Conservation (phyloP, 1,140 invertebrate genomes). For the Brachionus plicatilis region DNA sequence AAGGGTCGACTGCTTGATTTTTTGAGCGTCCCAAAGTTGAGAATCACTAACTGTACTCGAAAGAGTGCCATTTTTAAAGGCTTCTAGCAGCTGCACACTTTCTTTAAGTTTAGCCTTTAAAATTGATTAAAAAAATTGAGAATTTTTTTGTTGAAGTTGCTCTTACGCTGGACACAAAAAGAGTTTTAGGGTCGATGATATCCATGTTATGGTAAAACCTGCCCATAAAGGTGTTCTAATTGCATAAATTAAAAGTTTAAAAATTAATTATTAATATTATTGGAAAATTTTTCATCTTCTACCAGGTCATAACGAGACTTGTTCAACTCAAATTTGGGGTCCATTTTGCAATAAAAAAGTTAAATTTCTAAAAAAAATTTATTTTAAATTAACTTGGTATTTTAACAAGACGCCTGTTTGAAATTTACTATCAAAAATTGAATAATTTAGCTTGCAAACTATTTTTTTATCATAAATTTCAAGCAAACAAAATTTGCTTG, state of each 20-base stretch:
- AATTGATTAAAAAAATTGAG: background rate
- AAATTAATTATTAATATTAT: background rate
- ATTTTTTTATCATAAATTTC: conserved; percentile 39
- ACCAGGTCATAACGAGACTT: conserved; percentile 53
- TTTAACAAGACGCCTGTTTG: background rate
- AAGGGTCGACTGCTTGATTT: conserved; percentile 58
- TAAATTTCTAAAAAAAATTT: background rate
- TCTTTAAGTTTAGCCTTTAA: conserved; percentile 51
- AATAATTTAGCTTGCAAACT: conserved; percentile 17
- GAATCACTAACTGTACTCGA: conserved; percentile 48
- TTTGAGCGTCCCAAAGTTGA: conserved; percentile 59
- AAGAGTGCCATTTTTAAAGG: conserved; percentile 49
- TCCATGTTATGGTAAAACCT: conserved; percentile 55
- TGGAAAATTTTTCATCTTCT: background rate
- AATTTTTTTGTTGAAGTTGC: no score
- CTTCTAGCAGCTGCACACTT: conserved; percentile 51
- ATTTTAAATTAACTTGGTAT: conserved; percentile 18
- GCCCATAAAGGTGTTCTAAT: conserved; percentile 55
- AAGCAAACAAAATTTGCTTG: background rate
- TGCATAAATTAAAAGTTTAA: conserved; percentile 12
- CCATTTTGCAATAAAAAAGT: background rate
- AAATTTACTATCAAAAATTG: background rate
- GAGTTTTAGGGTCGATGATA: conserved; percentile 55
- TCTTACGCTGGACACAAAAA: conserved; percentile 44
- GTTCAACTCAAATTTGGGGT: conserved; percentile 51